Base-by-base conservation (phyloP, 2,113 vertebrate species). In the Perca flavescens region DNA sequence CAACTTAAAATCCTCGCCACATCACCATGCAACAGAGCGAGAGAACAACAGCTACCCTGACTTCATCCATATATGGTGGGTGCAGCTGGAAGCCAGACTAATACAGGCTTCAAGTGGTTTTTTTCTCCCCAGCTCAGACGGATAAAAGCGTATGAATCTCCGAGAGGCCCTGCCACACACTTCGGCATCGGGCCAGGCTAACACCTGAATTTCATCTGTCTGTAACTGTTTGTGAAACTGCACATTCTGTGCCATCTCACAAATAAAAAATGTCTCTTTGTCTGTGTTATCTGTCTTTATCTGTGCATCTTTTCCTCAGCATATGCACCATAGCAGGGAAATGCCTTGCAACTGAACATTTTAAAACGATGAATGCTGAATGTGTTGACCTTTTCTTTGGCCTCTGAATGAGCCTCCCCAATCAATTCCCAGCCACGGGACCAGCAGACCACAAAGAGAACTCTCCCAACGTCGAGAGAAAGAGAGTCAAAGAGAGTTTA, bases 31-130 rank as follows among this genome's bases (percentile, higher is more conserved):
- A 80, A 19, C 40, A 50, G 25, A 57, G 64, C 36, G n/a, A 61
- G 70, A 75, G 68, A 82, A 86, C 56, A 63, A 58, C 75, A 36
- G 56, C 67, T 57, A 49, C 50, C 14, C 67, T 0, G 46, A 53
- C 61, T 80, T 80, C 72, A 57, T 80, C 88, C 92, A 79, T 88
- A 90, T 93, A 90, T 80, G 93, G 88, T 8, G 56, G 22, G 21
- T 53, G 80, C 57, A 81, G 85, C 77, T 77, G 58, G 69, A 65
- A 66, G 74, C 57, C 34, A 6, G 81, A 58, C 62, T 74, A 50
- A 84, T 3, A 22, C 66, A 31, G 53, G 82, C 79, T 75, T 84
- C 63, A 49, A n/a, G 0, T 49, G 73, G 36, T 74, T 77, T 84
- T 74, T n/a, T 34, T 31, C 4, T 40, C 36, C 65, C 57, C 73